Evolutionary conservation across 2,797 vertebrate genomes (phyloP), one percentile per base, ranked within the genome.

Genomic region (Eptatretus atami): DNA sequence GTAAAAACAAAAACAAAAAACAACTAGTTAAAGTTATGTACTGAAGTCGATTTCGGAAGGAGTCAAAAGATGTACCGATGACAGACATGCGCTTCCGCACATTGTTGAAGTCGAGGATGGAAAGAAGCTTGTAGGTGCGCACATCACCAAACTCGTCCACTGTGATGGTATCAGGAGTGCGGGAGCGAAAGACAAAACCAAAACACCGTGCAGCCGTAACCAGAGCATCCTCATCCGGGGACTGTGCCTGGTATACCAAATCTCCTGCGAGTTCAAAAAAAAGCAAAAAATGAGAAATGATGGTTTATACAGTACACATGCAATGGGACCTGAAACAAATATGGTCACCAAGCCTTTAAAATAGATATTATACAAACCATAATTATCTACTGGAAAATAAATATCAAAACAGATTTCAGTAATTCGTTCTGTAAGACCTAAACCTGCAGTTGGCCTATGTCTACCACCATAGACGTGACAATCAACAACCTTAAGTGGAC

Each of bases 31-130:
- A 44, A 44, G 6, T 53, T 53, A 65, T 25, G 24, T 2, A 52
- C 53, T 65, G 53, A 52, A 19, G 63, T 11, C 53, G 3, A 57
- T 52, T 65, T 65, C 12, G 31, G 31, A 12, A 63, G 31, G 53
- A 12, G 44, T 52, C 5, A 25, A n/a, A 13, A 19, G 15, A 69
- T 80, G 71, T 70, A 93, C 85, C 86, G 65, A 95, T 84, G 53
- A 92, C 84, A 53, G 86, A 92, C 88, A 96, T 95, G 68, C 88
- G 77, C 71, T 95, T 96, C 70, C 85, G 80, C 61, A 84, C 75
- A 0, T 82, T 88, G 72, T 76, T 85, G 69, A 95, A 96, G 71
- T 96, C 90, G 67, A 96, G 76, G 67, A 96, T 76, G 12, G 84
- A 81, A 67, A 92, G 72, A 8, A 96, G 78, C 13, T 82, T 70